Evolutionary conservation across 2,797 vertebrate genomes (phyloP), one percentile per base, ranked within the genome.

Genomic region (Heliangelus exortis): DNA sequence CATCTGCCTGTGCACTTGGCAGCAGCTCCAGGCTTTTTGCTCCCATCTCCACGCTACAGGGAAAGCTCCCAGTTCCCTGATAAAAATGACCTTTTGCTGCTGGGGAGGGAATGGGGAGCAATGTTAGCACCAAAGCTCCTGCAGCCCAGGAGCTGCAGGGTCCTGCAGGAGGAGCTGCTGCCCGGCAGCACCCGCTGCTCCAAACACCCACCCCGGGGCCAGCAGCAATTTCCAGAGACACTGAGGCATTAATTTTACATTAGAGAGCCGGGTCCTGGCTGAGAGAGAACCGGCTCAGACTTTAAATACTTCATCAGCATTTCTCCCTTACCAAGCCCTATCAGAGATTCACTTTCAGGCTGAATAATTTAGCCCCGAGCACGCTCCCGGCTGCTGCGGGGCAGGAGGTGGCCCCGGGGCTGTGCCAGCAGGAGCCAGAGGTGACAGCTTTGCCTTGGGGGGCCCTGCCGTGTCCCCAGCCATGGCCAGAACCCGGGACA

Each of bases 331-430:
- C 68, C 16, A 9, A 58, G 79, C 76, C 69, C 73, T 22, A 58
- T 65, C 75, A 68, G 73, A 90, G 92, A 84, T 72, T 89, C 75
- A 16, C 84, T 94, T 84, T n/a, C 84, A 84, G 78, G 18, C 89
- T 95, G 94, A 92, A 89, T 93, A 92, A 94, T 89, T 92, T 7
- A 93, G 78, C 54, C 48, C 62, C 0, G 0, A 1, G 13, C 17
- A 5, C 2, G 12, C 57, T 69, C 39, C 59, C 0, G 23, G 57
- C 28, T 3, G 0, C 59, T 0, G 0, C 5, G 0, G 33, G 0
- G 2, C 50, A 7, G 7, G 1, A 9, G 7, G n/a, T 4, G 1
- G 62, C 54, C 25, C 67, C 2, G 1, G 0, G 2, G 71, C 84
- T 45, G 25, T 3, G 45, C 72, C 79, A 3, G 58, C 15, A 28